Conservation (phyloP, 2,888 invertebrate species). For the Drosophila siamana region DNA sequence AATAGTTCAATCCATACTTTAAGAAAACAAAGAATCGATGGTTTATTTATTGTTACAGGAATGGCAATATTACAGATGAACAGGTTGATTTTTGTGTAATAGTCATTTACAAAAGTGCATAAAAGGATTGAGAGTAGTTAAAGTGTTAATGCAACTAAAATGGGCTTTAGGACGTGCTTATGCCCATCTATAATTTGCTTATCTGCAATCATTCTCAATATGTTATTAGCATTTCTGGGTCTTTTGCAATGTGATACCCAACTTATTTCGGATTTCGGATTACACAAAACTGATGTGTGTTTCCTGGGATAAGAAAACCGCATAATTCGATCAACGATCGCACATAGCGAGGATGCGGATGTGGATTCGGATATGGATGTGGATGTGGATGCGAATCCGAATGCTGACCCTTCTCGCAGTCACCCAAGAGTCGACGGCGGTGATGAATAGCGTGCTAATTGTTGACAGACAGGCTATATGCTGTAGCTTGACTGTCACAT, state of each 20-base stretch:
- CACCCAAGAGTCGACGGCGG: constrained; percentile 61
- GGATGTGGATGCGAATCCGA: constrained; percentile 24
- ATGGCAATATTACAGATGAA: too few species aligned
- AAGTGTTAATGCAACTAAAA: too few species aligned
- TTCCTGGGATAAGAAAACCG: constrained; percentile 36
- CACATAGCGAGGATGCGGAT: background rate
- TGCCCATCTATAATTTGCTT: background rate
- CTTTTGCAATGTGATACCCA: constrained; percentile 1
- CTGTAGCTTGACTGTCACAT: constrained; percentile 73
- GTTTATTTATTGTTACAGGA: too few species aligned
- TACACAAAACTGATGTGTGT: constrained; percentile 18
- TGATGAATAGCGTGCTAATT: constrained; percentile 85
- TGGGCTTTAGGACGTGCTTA: too few species aligned
- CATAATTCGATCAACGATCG: constrained; percentile 40
- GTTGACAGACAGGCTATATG: constrained; percentile 81
- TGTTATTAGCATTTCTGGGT: background rate
- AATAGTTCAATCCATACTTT: constrained; percentile 5
- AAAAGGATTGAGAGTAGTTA: too few species aligned
- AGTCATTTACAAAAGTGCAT: too few species aligned
- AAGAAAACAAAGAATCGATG: too few species aligned
- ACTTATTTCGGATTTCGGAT: constrained; percentile 7
- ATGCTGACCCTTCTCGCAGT: constrained; percentile 50
- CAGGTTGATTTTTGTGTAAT: background rate
- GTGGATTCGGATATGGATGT: constrained; percentile 18
- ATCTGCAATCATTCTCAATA: background rate